Base-by-base conservation (phyloP, 2,888 invertebrate genomes). In the Mamestra brassicae region DNA sequence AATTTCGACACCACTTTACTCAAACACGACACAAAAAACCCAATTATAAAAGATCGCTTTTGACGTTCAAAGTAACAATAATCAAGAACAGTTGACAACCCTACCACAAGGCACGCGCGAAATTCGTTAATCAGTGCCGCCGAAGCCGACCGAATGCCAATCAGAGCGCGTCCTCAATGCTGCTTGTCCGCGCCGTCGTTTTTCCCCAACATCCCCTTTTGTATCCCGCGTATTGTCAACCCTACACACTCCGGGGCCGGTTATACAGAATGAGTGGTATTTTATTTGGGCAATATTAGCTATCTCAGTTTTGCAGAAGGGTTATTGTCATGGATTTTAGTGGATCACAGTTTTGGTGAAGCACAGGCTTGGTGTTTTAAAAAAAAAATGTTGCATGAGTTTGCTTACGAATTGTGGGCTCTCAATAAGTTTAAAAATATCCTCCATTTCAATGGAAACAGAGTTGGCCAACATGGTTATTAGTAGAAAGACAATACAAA, bases 61-160 rank as follows among this genome's bases (percentile, higher is more conserved):
- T 81, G 50, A 54, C 26, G 17, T 70, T 54, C 17, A 58, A 62
- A 54, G 58, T 61, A 50, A 76, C 47, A 83, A 83, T 68, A 60
- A 68, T 72, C 36, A 58, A 61, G 63, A 68, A 34, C 36, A 52
- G 58, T 63, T 66, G 60, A 26, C 83, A 89, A 54, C 88, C 86
- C 86, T 88, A 61, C 36, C 63, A 15, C 71, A 68, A 79, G 91
- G 90, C 86, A 91, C 90, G 90, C 89, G 90, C 78, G 88, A 92
- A 90, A 92, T 92, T 92, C 92, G 91, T 92, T 92, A 92, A 92
- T 93, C 92, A 92, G 89, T 86, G 89, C 88, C 89, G 88, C 87
- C 89, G 89, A 87, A 88, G 86, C 87, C 83, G 80, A 81, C 81
- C 84, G 88, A 85, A 87, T 87, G 91, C 91, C 92, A 92, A 92